Evolutionary conservation across 1,140 invertebrate species (phyloP).

Genomic region (Camponotus floridanus): DNA sequence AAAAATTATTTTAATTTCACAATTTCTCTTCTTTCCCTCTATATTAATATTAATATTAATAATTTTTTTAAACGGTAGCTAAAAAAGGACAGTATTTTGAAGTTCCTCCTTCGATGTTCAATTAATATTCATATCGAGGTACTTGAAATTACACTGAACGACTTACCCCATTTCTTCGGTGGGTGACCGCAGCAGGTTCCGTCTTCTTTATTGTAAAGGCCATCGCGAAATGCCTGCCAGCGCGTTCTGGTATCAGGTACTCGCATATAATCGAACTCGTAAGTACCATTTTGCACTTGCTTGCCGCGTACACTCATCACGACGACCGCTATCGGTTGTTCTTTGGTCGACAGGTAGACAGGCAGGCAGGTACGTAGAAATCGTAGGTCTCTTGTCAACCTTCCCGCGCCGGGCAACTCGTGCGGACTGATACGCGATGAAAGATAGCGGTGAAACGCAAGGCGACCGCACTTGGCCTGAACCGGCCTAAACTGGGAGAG

Average conservation of each 20-base stretch:
- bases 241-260: conserved; percentile 85
- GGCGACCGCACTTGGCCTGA: conserved; percentile 45
- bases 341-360: conserved; percentile 15
- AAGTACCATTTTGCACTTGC: conserved; percentile 77
- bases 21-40: too few species aligned
- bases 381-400: conserved; percentile 28
- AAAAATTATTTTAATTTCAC: too few species aligned
- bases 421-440: conserved; percentile 47
- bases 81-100: neutral
- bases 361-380: neutral
- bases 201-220: conserved; percentile 90
- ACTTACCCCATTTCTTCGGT: conserved; percentile 90
- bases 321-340: neutral
- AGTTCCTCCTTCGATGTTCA: neutral
- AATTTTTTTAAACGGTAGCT: too few species aligned
- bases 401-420: conserved; percentile 33
- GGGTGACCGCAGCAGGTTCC: conserved; percentile 90
- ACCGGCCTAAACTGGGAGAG: conserved; percentile 52
- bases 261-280: conserved; percentile 86
- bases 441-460: conserved; percentile 42
- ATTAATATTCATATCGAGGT: neutral
- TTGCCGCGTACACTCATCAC: conserved; percentile 78
- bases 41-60: too few species aligned
- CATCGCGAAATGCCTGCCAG: conserved; percentile 87
- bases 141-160: neutral